phyloP scores from a whole-genome alignment of 2,888 invertebrate genomes.

The Cephalotes varians region DNA sequence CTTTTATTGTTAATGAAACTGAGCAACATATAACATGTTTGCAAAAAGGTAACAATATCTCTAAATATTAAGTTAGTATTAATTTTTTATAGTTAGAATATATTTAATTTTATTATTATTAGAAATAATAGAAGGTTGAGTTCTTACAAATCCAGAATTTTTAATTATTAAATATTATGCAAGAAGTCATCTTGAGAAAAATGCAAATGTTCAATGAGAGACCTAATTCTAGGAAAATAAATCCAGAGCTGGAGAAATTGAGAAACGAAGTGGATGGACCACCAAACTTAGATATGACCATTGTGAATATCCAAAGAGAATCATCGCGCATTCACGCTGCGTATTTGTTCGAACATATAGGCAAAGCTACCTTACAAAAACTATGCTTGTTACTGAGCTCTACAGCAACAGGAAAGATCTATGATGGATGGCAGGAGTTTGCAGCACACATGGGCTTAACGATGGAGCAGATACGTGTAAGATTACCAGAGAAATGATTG shows the following conservation, averaged over 20 bases:
- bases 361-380: slow-evolving; percentile 73
- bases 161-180: not conserved
- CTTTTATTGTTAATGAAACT: not conserved
- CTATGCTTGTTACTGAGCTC: slow-evolving; percentile 80
- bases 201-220: not conserved
- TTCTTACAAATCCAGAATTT: not conserved
- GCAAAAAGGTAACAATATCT: slow-evolving; percentile 51
- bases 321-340: slow-evolving; percentile 78
- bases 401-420: slow-evolving; percentile 77
- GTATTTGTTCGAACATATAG: slow-evolving; percentile 79
- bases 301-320: slow-evolving; percentile 68
- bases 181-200: not conserved
- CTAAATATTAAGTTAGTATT: not conserved
- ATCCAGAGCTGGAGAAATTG: slow-evolving; percentile 79
- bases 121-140: not conserved
- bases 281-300: slow-evolving; percentile 74
- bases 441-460: slow-evolving; percentile 78
- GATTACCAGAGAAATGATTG: slow-evolving; percentile 18
- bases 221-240: slow-evolving; percentile 66
- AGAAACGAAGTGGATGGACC: slow-evolving; percentile 75
- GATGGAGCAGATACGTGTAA: slow-evolving; percentile 81
- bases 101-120: not conserved
- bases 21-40: slow-evolving; percentile 52
- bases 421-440: slow-evolving; percentile 82
- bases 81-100: not conserved